Evolutionary conservation across 1,140 invertebrate species (phyloP).

Genomic region (Trichonephila clavata): DNA sequence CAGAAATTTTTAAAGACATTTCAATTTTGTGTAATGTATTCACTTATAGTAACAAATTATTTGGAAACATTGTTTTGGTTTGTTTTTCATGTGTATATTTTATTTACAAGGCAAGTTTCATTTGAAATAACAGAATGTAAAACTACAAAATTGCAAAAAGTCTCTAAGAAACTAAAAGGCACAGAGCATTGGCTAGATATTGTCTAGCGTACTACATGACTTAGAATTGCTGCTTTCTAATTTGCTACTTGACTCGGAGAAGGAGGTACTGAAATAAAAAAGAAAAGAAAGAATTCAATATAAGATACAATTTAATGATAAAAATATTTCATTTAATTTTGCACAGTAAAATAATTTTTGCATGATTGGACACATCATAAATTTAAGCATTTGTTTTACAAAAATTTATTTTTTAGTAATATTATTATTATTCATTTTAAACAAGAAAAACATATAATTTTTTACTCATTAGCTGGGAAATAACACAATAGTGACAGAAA

Average conservation of each 20-base stretch:
- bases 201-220: slow-evolving; percentile 77
- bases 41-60: neutral
- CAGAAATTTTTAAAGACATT: too few species aligned
- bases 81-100: slow-evolving; percentile 19
- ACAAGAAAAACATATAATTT: too few species aligned
- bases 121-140: slow-evolving; percentile 69
- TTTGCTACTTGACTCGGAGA: slow-evolving; percentile 69
- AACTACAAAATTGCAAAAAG: slow-evolving; percentile 75
- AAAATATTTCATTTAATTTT: neutral
- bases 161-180: slow-evolving; percentile 75
- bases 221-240: slow-evolving; percentile 76
- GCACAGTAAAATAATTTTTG: neutral
- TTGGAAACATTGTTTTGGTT: neutral
- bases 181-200: slow-evolving; percentile 74
- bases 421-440: too few species aligned
- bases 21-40: too few species aligned
- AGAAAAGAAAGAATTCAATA: neutral
- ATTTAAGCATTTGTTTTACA: too few species aligned
- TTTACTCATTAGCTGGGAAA: too few species aligned
- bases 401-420: too few species aligned
- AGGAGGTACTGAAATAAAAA: slow-evolving; percentile 60
- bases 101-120: slow-evolving; percentile 71
- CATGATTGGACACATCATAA: too few species aligned
- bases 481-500: too few species aligned
- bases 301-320: neutral